These are phyloP conservation scores for Caprella mutica DNA, from an alignment of 2,888 invertebrate species.

Conservation along the genomic window DNA sequence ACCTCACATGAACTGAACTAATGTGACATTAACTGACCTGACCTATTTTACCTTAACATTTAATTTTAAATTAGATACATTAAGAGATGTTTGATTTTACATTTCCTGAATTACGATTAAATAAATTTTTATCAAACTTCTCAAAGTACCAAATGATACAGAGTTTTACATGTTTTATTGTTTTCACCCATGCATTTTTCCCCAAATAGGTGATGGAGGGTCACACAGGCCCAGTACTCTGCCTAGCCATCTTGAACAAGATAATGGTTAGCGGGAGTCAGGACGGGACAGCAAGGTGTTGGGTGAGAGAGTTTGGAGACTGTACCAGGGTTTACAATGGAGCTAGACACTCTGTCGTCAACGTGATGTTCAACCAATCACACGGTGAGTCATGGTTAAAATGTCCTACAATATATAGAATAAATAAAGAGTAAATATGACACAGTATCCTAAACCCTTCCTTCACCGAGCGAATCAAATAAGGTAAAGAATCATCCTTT, in stretches of 20 bases:
- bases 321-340: slow-evolving; percentile 44
- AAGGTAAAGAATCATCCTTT: too few relatives aligned
- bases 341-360: slow-evolving; percentile 44
- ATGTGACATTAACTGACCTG: too few relatives aligned
- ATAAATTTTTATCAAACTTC: neutral
- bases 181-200: too few relatives aligned
- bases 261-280: slow-evolving; percentile 45
- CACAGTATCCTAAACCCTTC: too few relatives aligned
- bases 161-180: too few relatives aligned
- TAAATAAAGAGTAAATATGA: too few relatives aligned
- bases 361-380: slow-evolving; percentile 43
- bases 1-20: too few relatives aligned
- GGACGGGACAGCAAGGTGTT: slow-evolving; percentile 44
- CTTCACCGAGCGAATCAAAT: too few relatives aligned
- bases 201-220: slow-evolving; percentile 32
- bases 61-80: neutral
- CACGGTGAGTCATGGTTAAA: slow-evolving; percentile 44
- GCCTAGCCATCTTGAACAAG: slow-evolving; percentile 42
- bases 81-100: neutral
- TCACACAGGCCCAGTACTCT: slow-evolving; percentile 26
- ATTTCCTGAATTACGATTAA: neutral
- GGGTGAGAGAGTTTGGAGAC: slow-evolving; percentile 47
- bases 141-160: neutral
- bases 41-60: too few relatives aligned
- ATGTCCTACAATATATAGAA: too few relatives aligned